These are phyloP conservation scores for Cephalopholis sonnerati DNA, from an alignment of 2,113 vertebrate genomes.

Conservation along the genomic window DNA sequence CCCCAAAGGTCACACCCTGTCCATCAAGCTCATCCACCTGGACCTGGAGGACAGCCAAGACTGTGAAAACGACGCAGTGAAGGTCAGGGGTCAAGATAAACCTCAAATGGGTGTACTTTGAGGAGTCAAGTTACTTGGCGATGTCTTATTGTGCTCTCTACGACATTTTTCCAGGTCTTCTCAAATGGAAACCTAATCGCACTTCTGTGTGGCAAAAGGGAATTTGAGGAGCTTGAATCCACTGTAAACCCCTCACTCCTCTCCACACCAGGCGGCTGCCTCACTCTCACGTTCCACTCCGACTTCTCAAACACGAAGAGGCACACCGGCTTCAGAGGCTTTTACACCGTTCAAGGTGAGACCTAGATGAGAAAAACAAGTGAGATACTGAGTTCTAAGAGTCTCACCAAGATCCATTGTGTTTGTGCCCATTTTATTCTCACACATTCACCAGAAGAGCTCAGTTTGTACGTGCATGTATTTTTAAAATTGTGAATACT, in stretches of 20 bases:
- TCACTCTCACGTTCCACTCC: slow-evolving; percentile 87
- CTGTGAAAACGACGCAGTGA: slow-evolving; percentile 90
- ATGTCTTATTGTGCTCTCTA: not conserved
- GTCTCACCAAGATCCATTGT: not conserved
- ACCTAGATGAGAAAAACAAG: not conserved
- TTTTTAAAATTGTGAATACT: not conserved
- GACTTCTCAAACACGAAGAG: slow-evolving; percentile 92
- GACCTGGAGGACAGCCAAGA: slow-evolving; percentile 90
- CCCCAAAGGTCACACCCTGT: slow-evolving; percentile 87
- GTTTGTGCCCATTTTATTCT: not conserved
- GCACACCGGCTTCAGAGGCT: slow-evolving; percentile 91
- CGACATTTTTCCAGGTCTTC: slow-evolving; percentile 81
- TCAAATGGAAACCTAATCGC: slow-evolving; percentile 76
- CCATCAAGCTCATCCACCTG: slow-evolving; percentile 89
- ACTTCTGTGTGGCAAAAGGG: slow-evolving; percentile 85
- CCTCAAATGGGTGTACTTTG: not conserved
- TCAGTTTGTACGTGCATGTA: not conserved
- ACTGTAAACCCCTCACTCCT: slow-evolving; percentile 83
- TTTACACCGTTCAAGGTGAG: slow-evolving; percentile 89
- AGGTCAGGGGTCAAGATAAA: slow-evolving; percentile 61
- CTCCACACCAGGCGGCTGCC: slow-evolving; percentile 81
- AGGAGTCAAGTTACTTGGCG: not conserved
- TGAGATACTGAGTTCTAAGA: not conserved
- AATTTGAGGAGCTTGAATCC: slow-evolving; percentile 72
- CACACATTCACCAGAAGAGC: not conserved